Percentiles rank a stretch among this genome's conserved stretches.
Evolutionary conservation across 92 coral and sea anemone genomes (phyloP).

Genomic region (Actinostola sp.): DNA sequence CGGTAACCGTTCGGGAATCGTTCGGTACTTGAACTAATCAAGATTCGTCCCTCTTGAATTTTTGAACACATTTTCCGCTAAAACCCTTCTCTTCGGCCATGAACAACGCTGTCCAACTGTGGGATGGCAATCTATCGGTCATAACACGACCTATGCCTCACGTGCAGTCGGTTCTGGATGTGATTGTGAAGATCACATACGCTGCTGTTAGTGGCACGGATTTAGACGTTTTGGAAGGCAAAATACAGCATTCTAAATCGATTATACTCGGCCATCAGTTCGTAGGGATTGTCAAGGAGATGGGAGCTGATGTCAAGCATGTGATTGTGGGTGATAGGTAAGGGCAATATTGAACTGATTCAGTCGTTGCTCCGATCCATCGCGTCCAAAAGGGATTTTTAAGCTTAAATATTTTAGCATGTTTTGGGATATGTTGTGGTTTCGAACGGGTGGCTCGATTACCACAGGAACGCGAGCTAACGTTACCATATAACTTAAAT

Average conservation of each 20-base stretch:
- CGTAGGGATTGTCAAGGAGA: conserved; percentile 88
- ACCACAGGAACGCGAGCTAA: background rate
- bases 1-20: background rate
- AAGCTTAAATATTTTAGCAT: background rate
- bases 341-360: conserved; percentile 4
- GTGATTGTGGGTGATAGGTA: conserved; percentile 96
- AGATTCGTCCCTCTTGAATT: background rate
- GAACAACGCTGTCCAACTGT: conserved; percentile 73
- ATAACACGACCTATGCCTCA: conserved; percentile 94
- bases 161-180: conserved; percentile 75
- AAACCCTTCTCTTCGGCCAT: conserved; percentile 10
- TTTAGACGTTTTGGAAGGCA: conserved; percentile 82
- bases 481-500: too few species aligned
- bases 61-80: background rate
- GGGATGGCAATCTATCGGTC: conserved; percentile 85
- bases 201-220: conserved; percentile 95
- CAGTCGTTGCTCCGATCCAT: too few species aligned
- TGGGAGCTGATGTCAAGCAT: conserved; percentile 90
- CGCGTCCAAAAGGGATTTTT: too few species aligned
- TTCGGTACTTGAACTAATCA: background rate
- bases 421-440: conserved; percentile 10
- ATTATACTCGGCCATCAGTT: conserved; percentile 95
- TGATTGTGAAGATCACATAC: conserved; percentile 87
- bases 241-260: conserved; percentile 85
- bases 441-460: conserved; percentile 4